Percentiles rank a stretch among this genome's conserved stretches.
phyloP scores from a whole-genome alignment of 2,797 vertebrate species.

The Smutsia temminckii region DNA sequence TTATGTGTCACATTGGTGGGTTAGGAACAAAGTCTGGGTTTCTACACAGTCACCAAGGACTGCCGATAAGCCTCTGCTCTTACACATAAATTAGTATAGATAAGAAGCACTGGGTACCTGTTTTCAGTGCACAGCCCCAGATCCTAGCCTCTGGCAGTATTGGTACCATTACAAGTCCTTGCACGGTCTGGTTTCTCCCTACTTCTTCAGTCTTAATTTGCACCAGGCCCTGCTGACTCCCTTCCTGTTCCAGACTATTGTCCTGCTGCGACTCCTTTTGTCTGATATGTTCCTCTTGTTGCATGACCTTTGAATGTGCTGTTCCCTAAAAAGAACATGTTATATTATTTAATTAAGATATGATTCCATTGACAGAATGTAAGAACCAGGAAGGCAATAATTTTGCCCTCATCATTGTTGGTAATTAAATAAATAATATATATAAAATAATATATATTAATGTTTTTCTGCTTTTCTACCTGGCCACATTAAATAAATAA shows the following conservation, averaged over 20 bases:
- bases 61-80: not conserved
- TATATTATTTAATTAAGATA: not conserved
- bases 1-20: not conserved
- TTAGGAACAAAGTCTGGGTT: not conserved
- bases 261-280: not conserved
- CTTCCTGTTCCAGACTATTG: not conserved
- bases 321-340: not conserved
- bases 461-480: too few relatives aligned
- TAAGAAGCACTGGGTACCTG: not conserved
- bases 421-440: not conserved
- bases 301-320: not conserved
- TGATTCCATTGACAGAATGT: not conserved
- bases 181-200: not conserved
- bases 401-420: not conserved
- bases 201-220: not conserved
- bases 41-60: not conserved
- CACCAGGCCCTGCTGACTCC: accelerated
- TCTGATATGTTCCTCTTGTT: not conserved
- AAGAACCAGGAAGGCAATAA: not conserved
- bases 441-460: not conserved
- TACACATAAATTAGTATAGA: not conserved
- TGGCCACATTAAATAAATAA: not conserved
- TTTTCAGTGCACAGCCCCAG: not conserved
- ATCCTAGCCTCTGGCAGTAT: not conserved
- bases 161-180: not conserved